phyloP scores from a whole-genome alignment of 1,140 invertebrate genomes.

The Leptopilina boulardi region DNA sequence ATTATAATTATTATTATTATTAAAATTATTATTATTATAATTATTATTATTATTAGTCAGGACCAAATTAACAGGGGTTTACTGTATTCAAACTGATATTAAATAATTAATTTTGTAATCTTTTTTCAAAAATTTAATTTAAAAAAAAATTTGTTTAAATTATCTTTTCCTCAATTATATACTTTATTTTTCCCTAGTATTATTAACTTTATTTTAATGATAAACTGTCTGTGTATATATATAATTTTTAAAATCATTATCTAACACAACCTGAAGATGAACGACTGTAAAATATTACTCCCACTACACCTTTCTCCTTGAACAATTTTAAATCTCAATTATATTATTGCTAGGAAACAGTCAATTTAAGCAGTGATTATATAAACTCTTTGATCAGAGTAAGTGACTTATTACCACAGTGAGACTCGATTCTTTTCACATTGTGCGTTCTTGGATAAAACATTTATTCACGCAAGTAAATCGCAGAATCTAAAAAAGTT shows the following conservation, averaged over 20 bases:
- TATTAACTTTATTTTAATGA: too few species aligned
- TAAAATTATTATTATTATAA: too few species aligned
- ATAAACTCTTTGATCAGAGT: background rate
- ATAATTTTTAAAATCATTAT: background rate
- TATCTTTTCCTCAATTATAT: too few species aligned
- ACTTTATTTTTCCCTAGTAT: too few species aligned
- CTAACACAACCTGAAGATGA: background rate
- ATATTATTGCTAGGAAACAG: constrained; percentile 5
- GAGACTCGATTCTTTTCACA: constrained; percentile 19
- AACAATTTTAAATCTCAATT: constrained; percentile 4
- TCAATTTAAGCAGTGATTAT: constrained; percentile 7
- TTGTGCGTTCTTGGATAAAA: background rate
- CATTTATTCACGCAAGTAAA: background rate
- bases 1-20: too few species aligned
- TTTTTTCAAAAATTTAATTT: too few species aligned
- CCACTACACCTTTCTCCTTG: constrained; percentile 16
- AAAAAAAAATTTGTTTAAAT: too few species aligned
- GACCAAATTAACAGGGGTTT: too few species aligned
- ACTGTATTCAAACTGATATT: too few species aligned
- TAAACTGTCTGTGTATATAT: background rate
- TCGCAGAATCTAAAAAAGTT: background rate
- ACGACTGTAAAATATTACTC: background rate
- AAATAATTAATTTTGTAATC: too few species aligned
- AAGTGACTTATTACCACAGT: background rate
- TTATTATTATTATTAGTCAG: too few species aligned